Percentiles rank a stretch among this genome's conserved stretches.
Evolutionary conservation across 1,140 invertebrate species (phyloP).

Genomic region (Ylistrum balloti): DNA sequence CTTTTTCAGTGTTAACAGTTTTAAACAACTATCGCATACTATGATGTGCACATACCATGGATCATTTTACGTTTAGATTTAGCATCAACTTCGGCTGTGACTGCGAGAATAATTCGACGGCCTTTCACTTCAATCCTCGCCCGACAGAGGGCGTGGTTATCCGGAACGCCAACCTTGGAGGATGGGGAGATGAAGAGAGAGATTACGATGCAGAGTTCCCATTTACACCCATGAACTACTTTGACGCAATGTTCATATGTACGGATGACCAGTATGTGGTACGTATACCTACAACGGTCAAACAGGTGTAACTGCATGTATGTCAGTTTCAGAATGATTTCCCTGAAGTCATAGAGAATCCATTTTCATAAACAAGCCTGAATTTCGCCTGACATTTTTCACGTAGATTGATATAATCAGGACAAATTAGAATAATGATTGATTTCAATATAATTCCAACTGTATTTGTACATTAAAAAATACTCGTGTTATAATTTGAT

Average conservation of each 20-base stretch:
- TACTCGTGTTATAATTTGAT: too few relatives aligned
- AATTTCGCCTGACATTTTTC: too few relatives aligned
- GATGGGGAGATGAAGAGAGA: constrained; percentile 89
- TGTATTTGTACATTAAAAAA: too few relatives aligned
- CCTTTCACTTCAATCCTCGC: constrained; percentile 89
- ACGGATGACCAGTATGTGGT: constrained; percentile 88
- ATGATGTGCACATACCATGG: not conserved
- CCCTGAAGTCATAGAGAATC: too few relatives aligned
- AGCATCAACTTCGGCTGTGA: constrained; percentile 73
- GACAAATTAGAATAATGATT: too few relatives aligned
- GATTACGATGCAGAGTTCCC: constrained; percentile 86
- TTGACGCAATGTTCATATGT: constrained; percentile 90
- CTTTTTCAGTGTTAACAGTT: too few relatives aligned
- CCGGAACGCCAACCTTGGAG: constrained; percentile 87
- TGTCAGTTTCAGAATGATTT: too few relatives aligned
- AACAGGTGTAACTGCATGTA: too few relatives aligned
- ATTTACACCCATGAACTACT: constrained; percentile 86
- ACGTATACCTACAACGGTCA: constrained; percentile 46
- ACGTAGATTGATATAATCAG: too few relatives aligned
- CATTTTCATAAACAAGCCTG: too few relatives aligned
- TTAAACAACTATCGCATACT: too few relatives aligned
- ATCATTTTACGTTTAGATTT: constrained; percentile 64
- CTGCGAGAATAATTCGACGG: constrained; percentile 83
- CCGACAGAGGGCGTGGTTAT: constrained; percentile 85
- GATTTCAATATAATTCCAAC: too few relatives aligned